These are phyloP conservation scores for Quadroppia sp. DNA, from an alignment of 2,888 invertebrate species.

Conservation along the genomic window DNA sequence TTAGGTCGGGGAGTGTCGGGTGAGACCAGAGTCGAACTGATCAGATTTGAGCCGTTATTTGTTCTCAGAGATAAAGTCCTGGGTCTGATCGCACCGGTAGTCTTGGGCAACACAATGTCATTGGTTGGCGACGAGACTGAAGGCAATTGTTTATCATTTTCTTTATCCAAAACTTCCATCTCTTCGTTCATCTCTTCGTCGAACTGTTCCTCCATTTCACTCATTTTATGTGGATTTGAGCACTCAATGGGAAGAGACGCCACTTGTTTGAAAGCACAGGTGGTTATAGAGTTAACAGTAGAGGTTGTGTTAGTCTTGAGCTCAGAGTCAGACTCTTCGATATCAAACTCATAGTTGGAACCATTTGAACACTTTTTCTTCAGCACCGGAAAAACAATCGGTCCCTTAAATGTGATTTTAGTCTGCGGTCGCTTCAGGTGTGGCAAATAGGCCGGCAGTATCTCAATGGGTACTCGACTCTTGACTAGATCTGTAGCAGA, in stretches of 20 bases:
- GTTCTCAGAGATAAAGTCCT: conserved; percentile 8
- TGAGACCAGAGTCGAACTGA: conserved; percentile 62
- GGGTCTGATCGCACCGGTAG: conserved; percentile 1
- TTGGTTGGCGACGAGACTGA: background rate
- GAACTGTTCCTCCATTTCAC: conserved; percentile 10
- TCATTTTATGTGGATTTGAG: background rate
- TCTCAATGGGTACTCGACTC: conserved; percentile 34
- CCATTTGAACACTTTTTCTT: conserved; percentile 18
- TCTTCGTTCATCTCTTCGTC: background rate
- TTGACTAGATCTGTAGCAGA: conserved; percentile 15
- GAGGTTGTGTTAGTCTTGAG: background rate
- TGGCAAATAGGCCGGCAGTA: conserved; percentile 43
- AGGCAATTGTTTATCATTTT: conserved; percentile 12
- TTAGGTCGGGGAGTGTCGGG: conserved; percentile 86
- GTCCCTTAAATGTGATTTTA: conserved; percentile 42
- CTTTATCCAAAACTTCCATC: background rate
- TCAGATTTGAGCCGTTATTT: conserved; percentile 55
- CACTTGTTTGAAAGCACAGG: conserved; percentile 31
- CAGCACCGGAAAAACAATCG: conserved; percentile 43
- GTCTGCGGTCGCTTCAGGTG: conserved; percentile 38
- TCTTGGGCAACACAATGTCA: background rate
- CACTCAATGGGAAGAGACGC: conserved; percentile 6
- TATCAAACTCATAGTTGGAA: conserved; percentile 28
- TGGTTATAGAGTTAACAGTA: background rate
- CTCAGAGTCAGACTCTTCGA: conserved; percentile 25